Evolutionary conservation across 2,113 vertebrate species (phyloP), one percentile per base, ranked within the genome.

Genomic region (Cephalopterus ornatus): DNA sequence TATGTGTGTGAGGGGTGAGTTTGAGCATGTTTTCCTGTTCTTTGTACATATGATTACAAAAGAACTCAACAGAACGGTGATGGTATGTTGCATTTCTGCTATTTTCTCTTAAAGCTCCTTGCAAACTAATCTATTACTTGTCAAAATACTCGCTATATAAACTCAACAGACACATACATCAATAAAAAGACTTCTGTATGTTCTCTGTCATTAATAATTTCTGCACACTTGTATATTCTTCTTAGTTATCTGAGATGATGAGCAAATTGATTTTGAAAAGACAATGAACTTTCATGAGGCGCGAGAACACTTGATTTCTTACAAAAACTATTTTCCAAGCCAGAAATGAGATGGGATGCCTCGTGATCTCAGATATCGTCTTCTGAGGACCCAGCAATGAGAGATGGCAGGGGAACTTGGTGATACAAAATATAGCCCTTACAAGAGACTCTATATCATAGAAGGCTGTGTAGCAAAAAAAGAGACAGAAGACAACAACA

Each of bases 271-370:
- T 70, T 89, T 85, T 28, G 23, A 94, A 24, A 65, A 68, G 37
- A n/a, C 28, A 71, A 17, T 68, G 49, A 63, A 39, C 5, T 73
- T 6, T 33, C 19, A 32, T 5, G 20, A 89, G 55, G 28, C 59
- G 21, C 1, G 74, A 73, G 20, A 81, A 6, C 26, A 74, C 2
- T 47, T 7, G 21, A 35, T 53, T 85, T 89, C 46, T n/a, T 33
- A 41, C 12, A 62, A 78, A 91, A 70, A 46, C 9, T 58, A 11
- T 74, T 67, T 89, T 42, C 42, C 13, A 42, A 44, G 18, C 6
- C 52, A 71, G 26, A 59, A 92, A 30, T 1, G 0, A 58, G 61
- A 56, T 9, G 1, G 2, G 7, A 41, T 76, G 62, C 12, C 28
- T 84, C 5, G 9, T 4, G 9, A 49, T 71, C 66, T 87, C 35